A percentile compares a stretch with the other conserved stretches of the same genome.
phyloP scores from a whole-genome alignment of 2,113 vertebrate species.

The Carassius carassius region DNA sequence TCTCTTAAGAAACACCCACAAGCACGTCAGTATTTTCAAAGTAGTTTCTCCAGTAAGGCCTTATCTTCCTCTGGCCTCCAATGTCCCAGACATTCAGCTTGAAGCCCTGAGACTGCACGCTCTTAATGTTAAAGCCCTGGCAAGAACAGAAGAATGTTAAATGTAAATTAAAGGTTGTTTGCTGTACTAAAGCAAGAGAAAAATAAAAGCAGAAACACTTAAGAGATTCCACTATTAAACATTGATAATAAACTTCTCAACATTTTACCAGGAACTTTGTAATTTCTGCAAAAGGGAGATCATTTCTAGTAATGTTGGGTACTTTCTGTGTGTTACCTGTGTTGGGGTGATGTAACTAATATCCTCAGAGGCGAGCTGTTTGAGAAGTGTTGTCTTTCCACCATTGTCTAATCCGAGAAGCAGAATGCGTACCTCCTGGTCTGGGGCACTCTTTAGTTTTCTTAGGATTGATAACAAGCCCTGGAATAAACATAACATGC shows the following conservation, averaged over 20 bases:
- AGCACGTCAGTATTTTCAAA: slow-evolving; percentile 57
- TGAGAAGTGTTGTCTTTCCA: slow-evolving; percentile 55
- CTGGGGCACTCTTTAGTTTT: slow-evolving; percentile 54
- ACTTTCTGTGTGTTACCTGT: slow-evolving; percentile 39
- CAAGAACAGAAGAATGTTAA: not conserved
- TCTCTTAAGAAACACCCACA: slow-evolving; percentile 33
- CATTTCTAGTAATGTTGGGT: not conserved
- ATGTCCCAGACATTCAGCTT: slow-evolving; percentile 58
- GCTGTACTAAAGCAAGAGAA: no score
- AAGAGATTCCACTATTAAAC: not conserved
- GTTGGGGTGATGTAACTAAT: slow-evolving; percentile 56
- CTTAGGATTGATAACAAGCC: slow-evolving; percentile 55
- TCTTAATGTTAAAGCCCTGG: slow-evolving; percentile 58
- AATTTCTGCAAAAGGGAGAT: not conserved
- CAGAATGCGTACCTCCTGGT: slow-evolving; percentile 53
- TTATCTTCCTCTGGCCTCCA: slow-evolving; percentile 54
- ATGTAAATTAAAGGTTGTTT: not conserved
- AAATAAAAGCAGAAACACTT: no score
- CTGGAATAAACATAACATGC: slow-evolving; percentile 29
- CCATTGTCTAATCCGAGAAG: slow-evolving; percentile 56
- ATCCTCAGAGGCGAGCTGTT: slow-evolving; percentile 57
- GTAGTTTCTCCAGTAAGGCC: slow-evolving; percentile 54
- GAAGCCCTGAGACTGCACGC: slow-evolving; percentile 53
- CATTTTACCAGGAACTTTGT: not conserved
- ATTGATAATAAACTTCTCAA: not conserved